A percentile compares a stretch with the other conserved stretches of the same genome.
Evolutionary conservation across 2,888 invertebrate species (phyloP).

Genomic region (Callosobruchus maculatus): DNA sequence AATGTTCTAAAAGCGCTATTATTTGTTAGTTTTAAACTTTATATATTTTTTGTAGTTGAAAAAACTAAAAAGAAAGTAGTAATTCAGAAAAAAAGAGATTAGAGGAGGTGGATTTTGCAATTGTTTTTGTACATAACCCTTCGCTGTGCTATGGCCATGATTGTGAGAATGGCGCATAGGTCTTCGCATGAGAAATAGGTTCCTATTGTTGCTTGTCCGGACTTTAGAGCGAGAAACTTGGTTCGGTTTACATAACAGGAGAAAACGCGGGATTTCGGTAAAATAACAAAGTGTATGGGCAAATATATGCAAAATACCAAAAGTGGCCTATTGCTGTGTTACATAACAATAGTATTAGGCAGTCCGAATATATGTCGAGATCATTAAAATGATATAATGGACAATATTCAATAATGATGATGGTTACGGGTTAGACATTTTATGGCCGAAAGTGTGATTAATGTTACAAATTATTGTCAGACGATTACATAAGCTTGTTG

Average conservation of each 20-base stretch:
- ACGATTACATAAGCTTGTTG: background rate
- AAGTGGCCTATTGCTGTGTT: background rate
- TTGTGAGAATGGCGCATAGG: background rate
- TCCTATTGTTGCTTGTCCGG: background rate
- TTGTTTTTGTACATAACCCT: too few species aligned
- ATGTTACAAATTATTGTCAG: background rate
- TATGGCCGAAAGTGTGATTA: background rate
- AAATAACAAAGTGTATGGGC: background rate
- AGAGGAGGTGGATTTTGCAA: too few species aligned
- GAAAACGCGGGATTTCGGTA: constrained; percentile 6
- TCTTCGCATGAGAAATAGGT: background rate
- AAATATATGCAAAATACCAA: background rate
- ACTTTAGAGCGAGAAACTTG: background rate
- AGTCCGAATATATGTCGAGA: background rate
- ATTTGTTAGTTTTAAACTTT: too few species aligned
- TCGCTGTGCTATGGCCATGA: too few species aligned
- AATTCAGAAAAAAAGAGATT: too few species aligned
- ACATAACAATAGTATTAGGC: background rate
- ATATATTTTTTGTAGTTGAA: too few species aligned
- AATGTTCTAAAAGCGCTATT: too few species aligned
- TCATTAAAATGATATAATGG: background rate
- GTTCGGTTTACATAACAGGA: background rate
- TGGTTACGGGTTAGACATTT: background rate
- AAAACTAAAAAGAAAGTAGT: too few species aligned
- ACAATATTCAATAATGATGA: background rate